Evolutionary conservation across 2,888 invertebrate genomes (phyloP), one percentile per base, ranked within the genome.

Genomic region (Cephus pygmeus): DNA sequence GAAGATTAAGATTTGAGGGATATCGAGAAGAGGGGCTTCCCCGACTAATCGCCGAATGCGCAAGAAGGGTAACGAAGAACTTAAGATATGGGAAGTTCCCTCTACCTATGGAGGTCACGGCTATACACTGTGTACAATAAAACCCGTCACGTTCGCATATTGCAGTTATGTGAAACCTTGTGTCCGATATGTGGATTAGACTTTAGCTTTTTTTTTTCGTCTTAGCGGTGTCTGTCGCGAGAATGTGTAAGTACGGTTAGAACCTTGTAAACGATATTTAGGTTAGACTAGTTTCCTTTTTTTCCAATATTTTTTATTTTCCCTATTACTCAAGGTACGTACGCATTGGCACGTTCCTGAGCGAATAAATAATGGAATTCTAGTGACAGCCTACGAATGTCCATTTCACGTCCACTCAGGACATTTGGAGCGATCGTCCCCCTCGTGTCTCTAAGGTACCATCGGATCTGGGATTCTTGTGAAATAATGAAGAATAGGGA

Each of bases 261-360:
- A 73, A 71, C 68, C 73, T 76, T 76, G 68, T 68, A 31, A n/a
- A n/a, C 68, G 40, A 71, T 33, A 69, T 79, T 35, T 69, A 23
- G 15, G 56, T 56, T 56, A 6, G 15, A 9, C 9, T 56, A 56
- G 56, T 9, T 56, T 12, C 6, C 6, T 40, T 40, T 40, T 36
- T 4, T 6, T 6, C 34, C 9, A 34, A 34, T 0, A 1, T 40
- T 40, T 40, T 56, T 56, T 56, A 23, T 56, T 6, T 0, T 1
- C 31, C 0, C 15, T 56, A 0, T 9, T 23, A 2, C 56, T 1
- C 23, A 23, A 2, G 23, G 23, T 9, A 23, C 9, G 1, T 2
- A 23, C 23, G 56, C 56, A 56, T 56, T 56, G 23, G 23, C 9
- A 56, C 56, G 56, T 56, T 15, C 23, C 23, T 56, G 56, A 9